phyloP scores from a whole-genome alignment of 2,113 vertebrate species.

The Acinonyx jubatus region DNA sequence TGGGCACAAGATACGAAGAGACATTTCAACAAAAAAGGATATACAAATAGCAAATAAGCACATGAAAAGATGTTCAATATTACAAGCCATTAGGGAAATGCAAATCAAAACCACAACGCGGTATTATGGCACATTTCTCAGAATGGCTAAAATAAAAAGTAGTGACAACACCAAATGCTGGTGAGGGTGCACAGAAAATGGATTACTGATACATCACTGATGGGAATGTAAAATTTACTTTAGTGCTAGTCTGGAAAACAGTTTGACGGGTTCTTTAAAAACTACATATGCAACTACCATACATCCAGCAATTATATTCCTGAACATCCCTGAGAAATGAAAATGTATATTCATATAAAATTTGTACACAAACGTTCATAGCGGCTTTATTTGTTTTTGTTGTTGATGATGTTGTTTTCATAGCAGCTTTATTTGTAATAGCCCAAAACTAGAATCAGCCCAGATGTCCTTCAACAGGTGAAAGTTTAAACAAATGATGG shows the following conservation, averaged over 20 bases:
- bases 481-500: neutral
- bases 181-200: neutral
- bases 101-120: neutral
- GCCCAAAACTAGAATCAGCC: neutral
- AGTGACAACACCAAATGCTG: neutral
- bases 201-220: neutral
- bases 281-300: neutral
- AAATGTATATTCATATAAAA: neutral
- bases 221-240: neutral
- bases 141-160: neutral
- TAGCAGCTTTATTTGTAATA: neutral
- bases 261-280: neutral
- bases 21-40: neutral
- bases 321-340: neutral
- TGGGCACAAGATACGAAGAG: neutral
- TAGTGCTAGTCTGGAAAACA: neutral
- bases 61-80: neutral
- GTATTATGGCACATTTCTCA: neutral
- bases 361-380: neutral
- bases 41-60: neutral
- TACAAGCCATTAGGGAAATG: neutral
- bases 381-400: neutral
- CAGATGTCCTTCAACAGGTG: neutral
- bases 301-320: neutral
- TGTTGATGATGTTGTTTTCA: neutral